Percentiles rank a stretch among this genome's conserved stretches.
These are phyloP conservation scores for Synanthedon formicaeformis DNA, from an alignment of 2,888 invertebrate genomes.

Conservation along the genomic window DNA sequence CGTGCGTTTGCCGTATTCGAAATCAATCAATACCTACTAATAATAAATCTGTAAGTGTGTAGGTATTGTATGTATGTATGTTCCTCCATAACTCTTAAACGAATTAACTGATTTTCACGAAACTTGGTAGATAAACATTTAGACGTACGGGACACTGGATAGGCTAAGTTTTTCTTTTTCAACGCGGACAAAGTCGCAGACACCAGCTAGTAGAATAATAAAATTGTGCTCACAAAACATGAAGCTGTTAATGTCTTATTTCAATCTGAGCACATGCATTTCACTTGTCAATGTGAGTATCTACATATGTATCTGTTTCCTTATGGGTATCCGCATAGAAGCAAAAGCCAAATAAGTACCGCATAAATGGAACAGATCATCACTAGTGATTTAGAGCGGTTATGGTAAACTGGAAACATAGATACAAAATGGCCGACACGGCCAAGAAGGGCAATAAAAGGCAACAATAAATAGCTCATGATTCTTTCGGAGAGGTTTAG, in stretches of 20 bases:
- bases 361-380: not conserved
- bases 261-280: not conserved
- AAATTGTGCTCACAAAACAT: not conserved
- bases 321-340: not conserved
- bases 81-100: too few relatives aligned
- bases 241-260: not conserved
- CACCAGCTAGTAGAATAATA: not conserved
- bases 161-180: too few relatives aligned
- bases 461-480: conserved; percentile 50
- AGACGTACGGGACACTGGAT: too few relatives aligned
- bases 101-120: too few relatives aligned
- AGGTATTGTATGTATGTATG: too few relatives aligned
- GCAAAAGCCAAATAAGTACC: not conserved
- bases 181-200: too few relatives aligned
- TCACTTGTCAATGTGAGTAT: not conserved
- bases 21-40: too few relatives aligned
- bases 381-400: not conserved
- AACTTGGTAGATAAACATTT: too few relatives aligned
- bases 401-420: not conserved
- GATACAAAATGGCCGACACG: not conserved
- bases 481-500: conserved; percentile 37
- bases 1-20: not conserved
- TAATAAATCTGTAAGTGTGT: too few relatives aligned
- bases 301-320: not conserved
- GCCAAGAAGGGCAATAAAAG: conserved; percentile 39